These are phyloP conservation scores for Parnassius mnemosyne DNA, from an alignment of 2,888 invertebrate genomes.

Conservation along the genomic window DNA sequence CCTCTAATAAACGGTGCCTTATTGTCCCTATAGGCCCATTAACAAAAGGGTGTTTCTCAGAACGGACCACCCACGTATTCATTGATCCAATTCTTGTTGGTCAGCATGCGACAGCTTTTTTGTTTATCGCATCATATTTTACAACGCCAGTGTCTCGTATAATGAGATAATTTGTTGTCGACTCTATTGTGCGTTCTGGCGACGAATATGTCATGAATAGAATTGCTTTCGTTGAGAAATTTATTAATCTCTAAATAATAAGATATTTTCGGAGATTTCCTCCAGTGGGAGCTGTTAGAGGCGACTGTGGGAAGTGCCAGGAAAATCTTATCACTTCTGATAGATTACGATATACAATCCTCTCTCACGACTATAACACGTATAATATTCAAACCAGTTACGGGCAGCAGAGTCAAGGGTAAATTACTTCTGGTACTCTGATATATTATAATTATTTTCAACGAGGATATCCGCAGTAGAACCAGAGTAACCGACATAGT, in stretches of 20 bases:
- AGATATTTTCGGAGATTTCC: not conserved
- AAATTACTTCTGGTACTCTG: too few species aligned
- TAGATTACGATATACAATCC: too few species aligned
- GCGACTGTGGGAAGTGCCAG: too few species aligned
- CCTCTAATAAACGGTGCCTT: slow-evolving; percentile 48
- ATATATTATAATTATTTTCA: too few species aligned
- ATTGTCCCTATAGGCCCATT: slow-evolving; percentile 49
- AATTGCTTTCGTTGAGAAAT: slow-evolving; percentile 2
- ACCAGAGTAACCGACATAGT: too few species aligned
- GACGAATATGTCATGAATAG: slow-evolving; percentile 6
- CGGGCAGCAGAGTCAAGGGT: too few species aligned
- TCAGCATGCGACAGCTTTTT: slow-evolving; percentile 44
- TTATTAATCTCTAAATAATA: slow-evolving; percentile 12
- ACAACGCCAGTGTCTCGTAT: slow-evolving; percentile 36
- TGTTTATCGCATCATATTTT: slow-evolving; percentile 24
- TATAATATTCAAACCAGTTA: too few species aligned
- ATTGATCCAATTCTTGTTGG: slow-evolving; percentile 64
- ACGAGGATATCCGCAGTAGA: too few species aligned
- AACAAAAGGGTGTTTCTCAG: slow-evolving; percentile 66
- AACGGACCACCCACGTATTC: slow-evolving; percentile 70
- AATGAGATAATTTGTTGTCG: slow-evolving; percentile 65
- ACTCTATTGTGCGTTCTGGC: slow-evolving; percentile 40
- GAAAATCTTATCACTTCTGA: too few species aligned
- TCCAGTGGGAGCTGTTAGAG: too few species aligned
- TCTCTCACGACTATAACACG: too few species aligned